These are phyloP conservation scores for Diogma glabrata DNA, from an alignment of 2,888 invertebrate species.

Conservation along the genomic window DNA sequence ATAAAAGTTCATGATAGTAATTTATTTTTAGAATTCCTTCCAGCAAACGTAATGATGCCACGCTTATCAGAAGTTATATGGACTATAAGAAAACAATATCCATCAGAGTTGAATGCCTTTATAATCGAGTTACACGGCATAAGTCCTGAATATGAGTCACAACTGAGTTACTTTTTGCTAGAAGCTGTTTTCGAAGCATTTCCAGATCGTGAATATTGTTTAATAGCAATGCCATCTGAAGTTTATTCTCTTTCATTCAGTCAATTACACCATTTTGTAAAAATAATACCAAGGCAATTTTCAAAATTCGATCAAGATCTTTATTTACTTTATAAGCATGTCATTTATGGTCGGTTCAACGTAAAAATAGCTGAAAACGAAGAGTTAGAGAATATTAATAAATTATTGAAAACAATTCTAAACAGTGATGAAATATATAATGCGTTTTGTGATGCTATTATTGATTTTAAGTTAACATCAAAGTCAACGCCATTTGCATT, in stretches of 20 bases:
- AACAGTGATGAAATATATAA: too few species aligned
- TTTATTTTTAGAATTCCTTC: too few species aligned
- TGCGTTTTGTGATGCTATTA: too few species aligned
- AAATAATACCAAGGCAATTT: constrained; percentile 10
- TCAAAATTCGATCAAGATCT: constrained; percentile 13
- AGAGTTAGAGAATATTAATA: background rate
- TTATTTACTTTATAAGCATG: constrained; percentile 14
- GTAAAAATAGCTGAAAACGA: background rate
- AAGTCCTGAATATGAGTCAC: constrained; percentile 40
- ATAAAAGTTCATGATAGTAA: too few species aligned
- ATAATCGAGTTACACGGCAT: constrained; percentile 48
- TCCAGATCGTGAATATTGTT: constrained; percentile 45
- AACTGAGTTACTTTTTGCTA: constrained; percentile 43
- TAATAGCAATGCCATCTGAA: constrained; percentile 22
- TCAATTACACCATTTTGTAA: constrained; percentile 14
- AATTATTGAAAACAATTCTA: background rate
- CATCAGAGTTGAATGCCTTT: constrained; percentile 43
- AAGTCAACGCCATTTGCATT: too few species aligned
- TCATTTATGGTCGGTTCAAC: constrained; percentile 2
- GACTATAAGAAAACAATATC: constrained; percentile 33
- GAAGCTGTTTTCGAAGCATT: constrained; percentile 55
- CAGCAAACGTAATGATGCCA: too few species aligned
- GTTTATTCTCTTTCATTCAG: background rate
- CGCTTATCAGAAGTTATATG: too few species aligned
- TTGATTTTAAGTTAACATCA: too few species aligned